Conservation (phyloP, 2,113 vertebrate genomes). For the Hystrix brachyura region DNA sequence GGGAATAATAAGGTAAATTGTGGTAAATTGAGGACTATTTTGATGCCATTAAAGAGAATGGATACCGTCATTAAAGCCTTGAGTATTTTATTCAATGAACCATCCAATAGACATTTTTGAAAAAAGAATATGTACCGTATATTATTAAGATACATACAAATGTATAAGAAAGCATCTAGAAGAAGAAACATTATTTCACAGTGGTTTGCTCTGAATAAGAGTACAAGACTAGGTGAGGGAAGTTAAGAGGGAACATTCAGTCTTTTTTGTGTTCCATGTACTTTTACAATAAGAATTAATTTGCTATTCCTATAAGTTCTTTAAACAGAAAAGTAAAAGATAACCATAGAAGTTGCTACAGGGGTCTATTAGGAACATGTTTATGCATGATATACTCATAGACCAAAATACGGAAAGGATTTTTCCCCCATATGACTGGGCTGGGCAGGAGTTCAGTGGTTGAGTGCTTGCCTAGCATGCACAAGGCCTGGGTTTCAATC, state of each 20-base stretch:
- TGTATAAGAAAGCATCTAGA: neutral
- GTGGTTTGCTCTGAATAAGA: neutral
- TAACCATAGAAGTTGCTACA: neutral
- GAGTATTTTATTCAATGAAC: neutral
- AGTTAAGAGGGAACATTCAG: neutral
- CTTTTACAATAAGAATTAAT: neutral
- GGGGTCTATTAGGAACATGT: neutral
- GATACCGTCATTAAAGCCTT: neutral
- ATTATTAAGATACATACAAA: neutral
- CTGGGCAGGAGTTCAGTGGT: neutral
- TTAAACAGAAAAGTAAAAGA: neutral
- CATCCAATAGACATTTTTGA: neutral
- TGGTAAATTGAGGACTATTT: conserved; percentile 6
- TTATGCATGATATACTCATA: neutral
- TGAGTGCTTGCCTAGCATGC: neutral
- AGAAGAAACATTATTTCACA: neutral
- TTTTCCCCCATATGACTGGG: neutral
- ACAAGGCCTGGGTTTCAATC: neutral
- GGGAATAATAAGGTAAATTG: neutral
- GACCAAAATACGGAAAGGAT: neutral
- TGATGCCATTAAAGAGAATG: neutral
- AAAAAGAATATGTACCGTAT: neutral
- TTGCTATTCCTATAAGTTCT: neutral
- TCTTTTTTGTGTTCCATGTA: neutral
- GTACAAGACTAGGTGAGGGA: neutral